Evolutionary conservation across 2,113 vertebrate species (phyloP).

Genomic region (Eulacestoma nigropectus): DNA sequence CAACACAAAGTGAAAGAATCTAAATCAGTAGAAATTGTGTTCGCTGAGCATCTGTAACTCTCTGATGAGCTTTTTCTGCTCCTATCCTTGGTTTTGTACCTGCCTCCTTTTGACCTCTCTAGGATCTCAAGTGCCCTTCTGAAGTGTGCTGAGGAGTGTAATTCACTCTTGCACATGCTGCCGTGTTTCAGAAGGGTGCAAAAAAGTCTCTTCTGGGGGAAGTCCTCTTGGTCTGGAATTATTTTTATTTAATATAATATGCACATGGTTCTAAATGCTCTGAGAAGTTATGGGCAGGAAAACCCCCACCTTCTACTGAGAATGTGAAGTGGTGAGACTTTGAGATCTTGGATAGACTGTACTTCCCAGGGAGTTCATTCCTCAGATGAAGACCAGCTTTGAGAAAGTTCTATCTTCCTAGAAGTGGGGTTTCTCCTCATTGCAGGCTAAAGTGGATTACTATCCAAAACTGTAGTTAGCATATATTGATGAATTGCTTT

Average conservation of each 20-base stretch:
- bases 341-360: neutral
- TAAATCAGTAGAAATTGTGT: neutral
- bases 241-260: neutral
- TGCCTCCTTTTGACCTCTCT: neutral
- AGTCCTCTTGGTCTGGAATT: neutral
- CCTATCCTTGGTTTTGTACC: neutral
- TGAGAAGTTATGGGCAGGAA: neutral
- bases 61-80: neutral
- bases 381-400: neutral
- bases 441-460: neutral
- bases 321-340: neutral
- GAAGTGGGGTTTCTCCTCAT: neutral
- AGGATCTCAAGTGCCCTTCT: neutral
- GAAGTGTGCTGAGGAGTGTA: rapidly evolving
- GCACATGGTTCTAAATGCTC: neutral
- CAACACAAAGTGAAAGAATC: neutral
- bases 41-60: neutral
- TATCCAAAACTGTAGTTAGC: neutral
- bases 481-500: neutral
- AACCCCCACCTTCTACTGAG: neutral
- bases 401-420: neutral
- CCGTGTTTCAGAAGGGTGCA: neutral
- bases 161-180: neutral
- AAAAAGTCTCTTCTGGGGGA: neutral
- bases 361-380: neutral